These are phyloP conservation scores for Monochamus saltuarius DNA, from an alignment of 1,140 invertebrate genomes.

Conservation along the genomic window DNA sequence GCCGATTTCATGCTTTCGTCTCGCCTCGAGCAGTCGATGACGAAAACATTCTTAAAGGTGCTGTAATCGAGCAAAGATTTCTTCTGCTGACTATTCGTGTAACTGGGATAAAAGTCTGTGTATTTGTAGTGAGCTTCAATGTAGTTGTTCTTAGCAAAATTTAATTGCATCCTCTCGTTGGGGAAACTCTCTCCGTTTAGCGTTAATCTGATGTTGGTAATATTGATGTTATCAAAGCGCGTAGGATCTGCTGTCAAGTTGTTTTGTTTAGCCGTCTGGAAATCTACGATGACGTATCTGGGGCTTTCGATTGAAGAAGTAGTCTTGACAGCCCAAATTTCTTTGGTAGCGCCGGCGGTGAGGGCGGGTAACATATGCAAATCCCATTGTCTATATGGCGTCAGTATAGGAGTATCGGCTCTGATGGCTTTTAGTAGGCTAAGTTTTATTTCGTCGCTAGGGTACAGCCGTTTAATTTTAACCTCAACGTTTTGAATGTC, in stretches of 20 bases:
- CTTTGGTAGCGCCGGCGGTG: background rate
- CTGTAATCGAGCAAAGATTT: conserved; percentile 5
- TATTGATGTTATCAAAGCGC: conserved; percentile 16
- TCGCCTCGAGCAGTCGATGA: conserved; percentile 6
- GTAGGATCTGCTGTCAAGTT: background rate
- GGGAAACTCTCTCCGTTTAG: conserved; percentile 14
- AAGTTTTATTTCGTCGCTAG: conserved; percentile 17
- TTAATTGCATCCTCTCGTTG: conserved; percentile 9
- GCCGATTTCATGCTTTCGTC: conserved; percentile 11
- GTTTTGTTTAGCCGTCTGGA: conserved; percentile 12
- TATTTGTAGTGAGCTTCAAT: conserved; percentile 18
- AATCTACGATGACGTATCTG: conserved; percentile 16
- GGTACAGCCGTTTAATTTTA: conserved; percentile 13
- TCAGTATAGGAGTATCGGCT: conserved; percentile 17
- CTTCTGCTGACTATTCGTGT: conserved; percentile 4
- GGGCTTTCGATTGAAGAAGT: conserved; percentile 12
- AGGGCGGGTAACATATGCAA: conserved; percentile 15
- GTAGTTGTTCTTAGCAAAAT: conserved; percentile 13
- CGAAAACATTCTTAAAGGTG: conserved; percentile 7
- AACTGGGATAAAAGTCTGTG: conserved; percentile 14
- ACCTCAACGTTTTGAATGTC: conserved; percentile 9
- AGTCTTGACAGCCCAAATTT: conserved; percentile 23
- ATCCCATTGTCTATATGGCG: conserved; percentile 21
- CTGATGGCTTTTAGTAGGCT: conserved; percentile 19
- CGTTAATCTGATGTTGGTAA: conserved; percentile 11